These are phyloP conservation scores for Mormyrus lacerda DNA, from an alignment of 2,113 vertebrate species.

Conservation along the genomic window DNA sequence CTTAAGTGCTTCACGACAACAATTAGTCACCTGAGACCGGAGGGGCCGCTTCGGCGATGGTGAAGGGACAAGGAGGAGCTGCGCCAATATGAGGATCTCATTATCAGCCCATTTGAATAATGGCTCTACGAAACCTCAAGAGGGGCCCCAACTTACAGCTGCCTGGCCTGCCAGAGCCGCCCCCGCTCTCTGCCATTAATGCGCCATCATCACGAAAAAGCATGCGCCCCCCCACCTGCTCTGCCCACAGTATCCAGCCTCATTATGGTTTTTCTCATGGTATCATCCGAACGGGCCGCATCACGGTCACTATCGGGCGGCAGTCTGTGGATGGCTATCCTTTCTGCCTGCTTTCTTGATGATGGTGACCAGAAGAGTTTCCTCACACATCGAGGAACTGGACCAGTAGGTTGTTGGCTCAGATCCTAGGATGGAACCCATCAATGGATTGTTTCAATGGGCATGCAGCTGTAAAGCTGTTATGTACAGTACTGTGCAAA, in stretches of 20 bases:
- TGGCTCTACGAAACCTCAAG: conserved; percentile 13
- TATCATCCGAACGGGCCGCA: too few relatives aligned
- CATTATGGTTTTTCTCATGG: background rate
- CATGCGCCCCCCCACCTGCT: background rate
- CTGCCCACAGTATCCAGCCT: background rate
- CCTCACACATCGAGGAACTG: background rate
- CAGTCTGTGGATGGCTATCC: background rate
- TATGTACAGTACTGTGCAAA: background rate
- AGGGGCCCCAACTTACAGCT: conserved; percentile 12
- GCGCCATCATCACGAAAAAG: background rate
- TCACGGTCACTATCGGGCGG: background rate
- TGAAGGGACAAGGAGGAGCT: background rate
- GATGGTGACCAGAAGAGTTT: background rate
- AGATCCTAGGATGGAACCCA: background rate
- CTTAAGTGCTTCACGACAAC: conserved; percentile 20
- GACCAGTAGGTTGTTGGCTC: background rate
- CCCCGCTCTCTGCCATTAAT: conserved; percentile 7
- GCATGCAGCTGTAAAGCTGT: background rate
- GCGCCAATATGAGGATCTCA: conserved; percentile 17
- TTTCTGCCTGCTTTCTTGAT: background rate
- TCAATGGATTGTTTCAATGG: background rate
- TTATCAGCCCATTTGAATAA: conserved; percentile 20
- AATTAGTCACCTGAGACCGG: conserved; percentile 21
- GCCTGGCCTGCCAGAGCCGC: background rate
- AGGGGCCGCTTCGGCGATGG: background rate